Evolutionary conservation across 2,113 vertebrate genomes (phyloP).

Genomic region (Hyaena hyaena): DNA sequence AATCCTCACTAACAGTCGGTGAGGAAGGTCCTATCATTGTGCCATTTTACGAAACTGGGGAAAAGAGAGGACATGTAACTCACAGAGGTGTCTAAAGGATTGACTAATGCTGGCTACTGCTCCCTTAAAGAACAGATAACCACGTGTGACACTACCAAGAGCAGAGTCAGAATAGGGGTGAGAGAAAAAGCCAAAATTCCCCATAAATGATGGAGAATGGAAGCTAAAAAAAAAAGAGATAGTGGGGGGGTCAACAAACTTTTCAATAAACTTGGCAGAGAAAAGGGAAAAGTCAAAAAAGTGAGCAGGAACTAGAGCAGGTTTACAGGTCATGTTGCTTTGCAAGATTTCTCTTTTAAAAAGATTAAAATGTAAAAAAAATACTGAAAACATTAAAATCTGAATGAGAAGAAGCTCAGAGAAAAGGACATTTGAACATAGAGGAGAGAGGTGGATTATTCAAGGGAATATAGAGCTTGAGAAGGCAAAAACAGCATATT

Average conservation of each 20-base stretch:
- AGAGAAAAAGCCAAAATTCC: constrained; percentile 25
- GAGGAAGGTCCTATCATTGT: not conserved
- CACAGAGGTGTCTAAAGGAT: not conserved
- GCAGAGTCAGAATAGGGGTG: not conserved
- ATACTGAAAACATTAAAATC: not conserved
- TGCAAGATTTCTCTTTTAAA: not conserved
- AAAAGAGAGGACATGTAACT: not conserved
- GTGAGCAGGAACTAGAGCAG: not conserved
- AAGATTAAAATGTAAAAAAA: not conserved
- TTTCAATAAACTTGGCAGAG: not conserved
- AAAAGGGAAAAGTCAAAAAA: not conserved
- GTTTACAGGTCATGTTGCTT: not conserved
- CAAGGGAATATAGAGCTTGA: not conserved
- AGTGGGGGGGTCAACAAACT: fast-evolving
- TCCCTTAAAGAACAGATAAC: not conserved
- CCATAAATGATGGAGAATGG: not conserved
- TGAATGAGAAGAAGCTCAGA: not conserved
- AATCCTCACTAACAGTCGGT: not conserved
- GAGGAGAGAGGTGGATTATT: not conserved
- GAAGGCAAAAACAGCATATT: not conserved
- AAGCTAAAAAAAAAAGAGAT: not conserved
- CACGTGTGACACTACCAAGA: not conserved
- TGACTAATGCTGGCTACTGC: not conserved
- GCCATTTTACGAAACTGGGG: not conserved
- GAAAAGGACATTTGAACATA: not conserved